Evolutionary conservation across 2,888 invertebrate genomes (phyloP), one percentile per base, ranked within the genome.

Genomic region (Eutolmus rufibarbis): DNA sequence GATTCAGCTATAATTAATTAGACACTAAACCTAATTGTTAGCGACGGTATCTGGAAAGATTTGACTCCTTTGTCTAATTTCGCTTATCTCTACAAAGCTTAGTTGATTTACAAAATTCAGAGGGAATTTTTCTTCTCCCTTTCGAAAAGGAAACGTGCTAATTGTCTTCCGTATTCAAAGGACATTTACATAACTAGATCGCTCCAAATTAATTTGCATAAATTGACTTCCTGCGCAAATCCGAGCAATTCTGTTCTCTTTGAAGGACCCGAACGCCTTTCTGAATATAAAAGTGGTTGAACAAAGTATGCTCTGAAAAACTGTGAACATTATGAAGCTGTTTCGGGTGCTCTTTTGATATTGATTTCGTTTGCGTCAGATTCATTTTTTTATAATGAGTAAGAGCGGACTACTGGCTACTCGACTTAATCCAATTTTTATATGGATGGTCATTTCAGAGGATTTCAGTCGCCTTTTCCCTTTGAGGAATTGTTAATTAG

Each of bases 181-280:
- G 46, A 79, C 79, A 79, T 79, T 79, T 79, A 82, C 82, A 57
- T 82, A 57, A 66, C 40, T 84, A 84, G 57, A 57, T 40, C 66
- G 84, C 66, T 84, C 66, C 84, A 84, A 84, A 84, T 84, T 84
- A 84, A 84, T 84, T 84, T 84, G 84, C 84, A 84, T 84, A 84
- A 84, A 84, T 84, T 84, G 84, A 84, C 84, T 84, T 84, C 66
- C 57, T 84, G 23, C 34, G 56, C 28, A 23, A 46, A 28, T 46
- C 19, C 43, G 28, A 46, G 79, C 46, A 28, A 51, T 51, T 46
- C 46, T 23, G 46, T 79, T 12, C 43, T 46, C 23, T 46, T 40
- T 46, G 79, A 79, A 79, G 46, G n/a, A 28, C 51, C 46, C 51
- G 23, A 46, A 46, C 34, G 79, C 51, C 43, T 46, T 79, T 46